Base-by-base conservation (phyloP, 2,888 invertebrate genomes). In the Xestia xanthographa region DNA sequence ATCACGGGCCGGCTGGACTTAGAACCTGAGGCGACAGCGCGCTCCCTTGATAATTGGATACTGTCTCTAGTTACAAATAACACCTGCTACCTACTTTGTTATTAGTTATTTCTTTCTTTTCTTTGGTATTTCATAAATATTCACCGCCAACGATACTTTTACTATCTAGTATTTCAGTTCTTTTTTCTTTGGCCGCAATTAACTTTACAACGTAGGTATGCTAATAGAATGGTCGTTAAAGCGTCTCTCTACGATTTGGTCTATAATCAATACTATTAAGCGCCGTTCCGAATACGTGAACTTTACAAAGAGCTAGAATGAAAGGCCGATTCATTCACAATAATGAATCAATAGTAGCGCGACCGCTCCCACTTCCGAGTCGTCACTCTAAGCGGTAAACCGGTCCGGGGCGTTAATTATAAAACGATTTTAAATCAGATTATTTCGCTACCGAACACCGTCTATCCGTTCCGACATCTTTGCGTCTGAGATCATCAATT, bases 281-380 rank as follows among this genome's bases (percentile, higher is more conserved):
- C 86, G 87, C 89, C 90, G 90, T 92, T 91, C 92, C 89, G 87
- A 90, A 89, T 90, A 87, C 88, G 90, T 91, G 76, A 91, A 92
- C 92, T 92, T 91, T 90, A 91, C 88, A 86, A 86, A 87, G 86
- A 89, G 85, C 85, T 84, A 90, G 91, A 91, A 93, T 92, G 93
- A 95, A 95, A 93, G 94, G 90, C 92, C 94, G 93, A 95, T 95
- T 95, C 95, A 96, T 96, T 95, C 94, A 95, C 94, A 92, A 93
- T 95, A 95, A 96, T 94, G 95, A 95, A 91, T 93, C 92, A 91
- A 92, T 92, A 91, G 91, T 86, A 88, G 89, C 90, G 87, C 89
- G 84, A 89, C 91, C 92, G 92, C 92, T 92, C 91, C 92, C 90
- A 92, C 94, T 93, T 93, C 94, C 92, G 92, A 94, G 90, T 90